phyloP scores from a whole-genome alignment of 2,113 vertebrate species.

The Acrocephalus kingi region DNA sequence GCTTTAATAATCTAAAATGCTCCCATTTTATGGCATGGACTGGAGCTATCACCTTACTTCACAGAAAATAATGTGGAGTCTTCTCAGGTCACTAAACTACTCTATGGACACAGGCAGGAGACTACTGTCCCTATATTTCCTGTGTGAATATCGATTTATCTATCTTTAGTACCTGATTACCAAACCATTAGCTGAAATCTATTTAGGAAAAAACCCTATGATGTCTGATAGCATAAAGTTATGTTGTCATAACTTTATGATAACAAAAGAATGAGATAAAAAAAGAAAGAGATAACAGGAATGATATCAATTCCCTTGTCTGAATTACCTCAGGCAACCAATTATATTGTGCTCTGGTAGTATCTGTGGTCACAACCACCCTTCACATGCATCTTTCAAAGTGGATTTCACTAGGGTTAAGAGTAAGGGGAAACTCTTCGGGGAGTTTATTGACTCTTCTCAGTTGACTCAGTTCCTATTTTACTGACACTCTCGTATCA shows the following conservation, averaged over 20 bases:
- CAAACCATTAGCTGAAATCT: neutral
- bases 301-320: neutral
- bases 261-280: neutral
- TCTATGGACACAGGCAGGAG: neutral
- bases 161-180: neutral
- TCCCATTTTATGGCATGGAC: neutral
- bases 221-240: neutral
- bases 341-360: neutral
- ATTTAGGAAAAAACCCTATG: neutral
- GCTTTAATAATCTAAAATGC: neutral
- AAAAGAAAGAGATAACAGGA: neutral
- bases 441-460: neutral
- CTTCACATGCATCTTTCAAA: neutral
- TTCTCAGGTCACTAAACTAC: neutral
- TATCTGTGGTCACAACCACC: neutral
- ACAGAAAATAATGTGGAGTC: neutral
- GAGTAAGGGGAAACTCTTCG: neutral
- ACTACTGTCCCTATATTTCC: neutral
- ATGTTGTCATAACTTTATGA: neutral
- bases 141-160: fast-evolving
- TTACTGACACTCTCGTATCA: neutral
- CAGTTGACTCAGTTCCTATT: neutral
- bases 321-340: neutral
- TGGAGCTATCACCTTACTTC: neutral
- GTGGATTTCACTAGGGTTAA: neutral